Evolutionary conservation across 2,888 invertebrate species (phyloP), one percentile per base, ranked within the genome.

Genomic region (Plemyria rubiginata): DNA sequence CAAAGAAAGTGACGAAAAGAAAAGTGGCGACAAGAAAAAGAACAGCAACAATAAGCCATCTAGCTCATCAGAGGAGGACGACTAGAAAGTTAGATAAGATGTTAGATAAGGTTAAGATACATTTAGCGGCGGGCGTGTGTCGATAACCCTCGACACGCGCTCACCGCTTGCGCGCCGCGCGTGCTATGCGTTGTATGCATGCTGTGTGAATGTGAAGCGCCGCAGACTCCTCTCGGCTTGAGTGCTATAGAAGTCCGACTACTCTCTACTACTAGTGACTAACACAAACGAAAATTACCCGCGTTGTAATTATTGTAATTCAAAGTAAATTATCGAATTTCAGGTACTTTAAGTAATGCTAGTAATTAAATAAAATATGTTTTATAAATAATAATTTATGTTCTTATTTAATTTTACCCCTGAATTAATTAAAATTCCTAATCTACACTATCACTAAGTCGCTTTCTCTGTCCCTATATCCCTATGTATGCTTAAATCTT

Each of bases 261-360:
- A 82, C 85, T 81, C 83, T 84, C 78, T 90, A 88, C 83, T 86
- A 60, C 79, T 91, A 92, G 86, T 90, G 90, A 92, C 90, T 90
- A 88, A 85, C 85, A 79, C 79, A 84, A 84, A 78, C 79, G 80
- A 85, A 84, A 89, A 89, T 88, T 87, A 88, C 84, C 81, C 85
- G 80, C 75, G 86, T 86, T 90, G 91, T 92, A 92, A 90, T 91
- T 90, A 88, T 84, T 84, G 82, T 78, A 84, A 86, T 81, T 85
- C 84, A 84, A 84, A 88, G 80, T 92, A 90, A 92, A 89, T 91
- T 90, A 92, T 89, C 89, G 90, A 92, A 90, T 90, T 90, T 88
- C 87, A 81, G 89, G 87, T 92, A 89, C 85, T 88, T 81, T 91
- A 90, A 90, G 85, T 90, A 88, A 88, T 80, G 75, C 79, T 85